phyloP scores from a whole-genome alignment of 2,113 vertebrate genomes.

The Tinamus guttatus region DNA sequence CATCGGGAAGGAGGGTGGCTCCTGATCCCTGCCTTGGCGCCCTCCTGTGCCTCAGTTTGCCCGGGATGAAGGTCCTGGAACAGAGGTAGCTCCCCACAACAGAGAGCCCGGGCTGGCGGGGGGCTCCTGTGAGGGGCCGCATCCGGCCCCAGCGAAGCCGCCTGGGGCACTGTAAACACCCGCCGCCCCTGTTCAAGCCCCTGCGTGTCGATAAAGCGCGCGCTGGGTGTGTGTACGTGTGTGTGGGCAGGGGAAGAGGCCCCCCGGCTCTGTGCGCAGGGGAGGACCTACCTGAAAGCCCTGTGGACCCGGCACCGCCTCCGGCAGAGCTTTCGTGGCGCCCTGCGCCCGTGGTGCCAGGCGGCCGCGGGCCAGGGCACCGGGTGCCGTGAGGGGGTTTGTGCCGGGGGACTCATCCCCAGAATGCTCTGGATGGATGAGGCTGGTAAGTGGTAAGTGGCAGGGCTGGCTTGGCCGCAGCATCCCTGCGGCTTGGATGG shows the following conservation, averaged over 20 bases:
- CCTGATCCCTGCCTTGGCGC: too few relatives aligned
- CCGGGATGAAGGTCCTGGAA: neutral
- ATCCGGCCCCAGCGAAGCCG: conserved; percentile 8
- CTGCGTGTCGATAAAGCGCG: conserved; percentile 37
- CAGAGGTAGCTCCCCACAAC: neutral
- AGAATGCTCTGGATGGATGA: too few relatives aligned
- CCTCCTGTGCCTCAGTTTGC: conserved; percentile 36
- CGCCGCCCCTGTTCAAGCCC: conserved; percentile 59
- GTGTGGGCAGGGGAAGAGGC: conserved; percentile 56
- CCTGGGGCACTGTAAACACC: conserved; percentile 50
- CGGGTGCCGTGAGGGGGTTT: neutral
- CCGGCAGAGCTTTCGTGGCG: neutral
- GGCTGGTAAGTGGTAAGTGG: neutral
- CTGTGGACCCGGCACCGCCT: neutral
- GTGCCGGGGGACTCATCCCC: neutral
- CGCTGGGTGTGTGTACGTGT: conserved; percentile 54
- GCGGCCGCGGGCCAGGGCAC: too few relatives aligned
- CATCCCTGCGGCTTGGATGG: neutral
- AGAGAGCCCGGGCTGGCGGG: neutral
- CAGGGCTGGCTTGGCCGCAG: neutral
- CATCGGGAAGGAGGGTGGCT: too few relatives aligned
- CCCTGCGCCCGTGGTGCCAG: too few relatives aligned
- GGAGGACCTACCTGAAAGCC: conserved; percentile 61
- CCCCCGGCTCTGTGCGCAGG: neutral
- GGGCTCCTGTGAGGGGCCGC: neutral